A percentile compares a stretch with the other conserved stretches of the same genome.
phyloP scores from a whole-genome alignment of 92 coral and sea anemone species.

The Epizoanthus ramosus region DNA sequence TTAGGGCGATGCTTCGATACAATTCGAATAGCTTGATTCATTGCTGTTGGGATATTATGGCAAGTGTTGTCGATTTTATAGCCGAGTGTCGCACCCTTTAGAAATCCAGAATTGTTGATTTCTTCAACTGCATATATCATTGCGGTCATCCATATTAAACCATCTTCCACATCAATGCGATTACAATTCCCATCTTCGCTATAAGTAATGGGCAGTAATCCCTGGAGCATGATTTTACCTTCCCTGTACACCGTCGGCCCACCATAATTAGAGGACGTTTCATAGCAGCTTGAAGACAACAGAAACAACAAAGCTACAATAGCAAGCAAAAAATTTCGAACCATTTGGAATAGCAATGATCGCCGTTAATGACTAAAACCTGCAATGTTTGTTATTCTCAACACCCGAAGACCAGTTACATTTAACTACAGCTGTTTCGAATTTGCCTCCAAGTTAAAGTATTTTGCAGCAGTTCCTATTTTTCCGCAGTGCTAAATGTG shows the following conservation, averaged over 20 bases:
- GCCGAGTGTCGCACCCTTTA: constrained; percentile 70
- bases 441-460: background rate
- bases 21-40: constrained; percentile 84
- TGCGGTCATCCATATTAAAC: constrained; percentile 74
- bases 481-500: background rate
- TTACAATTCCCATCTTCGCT: constrained; percentile 62
- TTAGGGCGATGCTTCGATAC: constrained; percentile 90
- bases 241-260: constrained; percentile 42
- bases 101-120: constrained; percentile 67
- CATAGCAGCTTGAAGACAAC: background rate
- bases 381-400: background rate
- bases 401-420: background rate
- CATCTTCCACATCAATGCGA: constrained; percentile 51
- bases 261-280: constrained; percentile 1
- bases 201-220: constrained; percentile 79
- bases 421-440: background rate
- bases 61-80: constrained; percentile 90
- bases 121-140: constrained; percentile 78
- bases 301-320: background rate
- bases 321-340: background rate
- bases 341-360: background rate
- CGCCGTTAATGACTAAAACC: background rate
- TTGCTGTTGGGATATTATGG: constrained; percentile 72
- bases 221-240: constrained; percentile 77
- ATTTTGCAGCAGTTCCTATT: background rate